Evolutionary conservation across 2,113 vertebrate genomes (phyloP).

Genomic region (Narcine bancroftii): DNA sequence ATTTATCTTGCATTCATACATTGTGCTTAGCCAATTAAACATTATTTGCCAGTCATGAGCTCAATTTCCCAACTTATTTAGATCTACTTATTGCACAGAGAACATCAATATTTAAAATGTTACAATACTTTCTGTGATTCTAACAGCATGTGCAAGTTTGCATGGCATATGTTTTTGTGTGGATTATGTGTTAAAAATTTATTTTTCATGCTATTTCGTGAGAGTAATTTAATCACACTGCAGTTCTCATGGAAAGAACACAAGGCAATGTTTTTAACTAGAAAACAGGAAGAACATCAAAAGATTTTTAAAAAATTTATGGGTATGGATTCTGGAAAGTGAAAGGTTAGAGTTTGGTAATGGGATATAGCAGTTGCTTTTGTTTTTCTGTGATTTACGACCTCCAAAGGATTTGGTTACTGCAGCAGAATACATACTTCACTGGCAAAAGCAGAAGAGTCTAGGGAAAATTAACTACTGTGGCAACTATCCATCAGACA

Average conservation of each 20-base stretch:
- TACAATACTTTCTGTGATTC: background rate
- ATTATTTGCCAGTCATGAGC: background rate
- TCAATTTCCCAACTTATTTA: background rate
- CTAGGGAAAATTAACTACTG: conserved; percentile 19
- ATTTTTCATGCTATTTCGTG: background rate
- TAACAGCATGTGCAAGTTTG: background rate
- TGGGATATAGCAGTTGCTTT: background rate
- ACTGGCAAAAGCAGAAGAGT: conserved; percentile 17
- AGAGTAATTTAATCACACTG: background rate
- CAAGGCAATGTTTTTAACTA: background rate
- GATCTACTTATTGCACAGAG: background rate
- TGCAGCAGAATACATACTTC: conserved; percentile 16
- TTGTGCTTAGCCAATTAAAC: background rate
- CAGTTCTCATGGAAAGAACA: background rate
- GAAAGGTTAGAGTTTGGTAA: conserved; percentile 5
- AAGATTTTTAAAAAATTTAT: background rate
- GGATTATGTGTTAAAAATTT: background rate
- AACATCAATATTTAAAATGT: background rate
- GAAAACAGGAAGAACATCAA: background rate
- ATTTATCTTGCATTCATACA: no score
- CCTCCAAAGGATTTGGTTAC: conserved; percentile 18
- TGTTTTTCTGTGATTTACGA: background rate
- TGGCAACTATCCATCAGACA: background rate
- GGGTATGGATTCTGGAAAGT: background rate
- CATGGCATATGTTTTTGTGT: background rate